Percentiles rank a stretch among this genome's conserved stretches.
Conservation (phyloP, 2,113 vertebrate genomes). For the Rutilus rutilus region DNA sequence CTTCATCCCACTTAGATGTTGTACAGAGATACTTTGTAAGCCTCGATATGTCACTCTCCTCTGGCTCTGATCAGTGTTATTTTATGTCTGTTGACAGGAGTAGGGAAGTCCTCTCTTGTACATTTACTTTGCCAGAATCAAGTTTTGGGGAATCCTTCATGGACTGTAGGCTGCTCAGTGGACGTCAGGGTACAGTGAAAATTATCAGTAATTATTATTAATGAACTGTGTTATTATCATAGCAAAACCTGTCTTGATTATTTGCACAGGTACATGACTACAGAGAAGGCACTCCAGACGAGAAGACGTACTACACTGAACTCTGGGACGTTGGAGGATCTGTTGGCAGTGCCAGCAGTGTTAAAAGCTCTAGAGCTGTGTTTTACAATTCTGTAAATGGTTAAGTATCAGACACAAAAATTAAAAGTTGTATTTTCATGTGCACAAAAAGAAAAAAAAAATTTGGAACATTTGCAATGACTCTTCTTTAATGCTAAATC, state of each 20-base stretch:
- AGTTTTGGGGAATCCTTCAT: conserved; percentile 94
- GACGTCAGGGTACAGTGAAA: conserved; percentile 87
- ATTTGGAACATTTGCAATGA: neutral
- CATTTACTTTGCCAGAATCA: conserved; percentile 95
- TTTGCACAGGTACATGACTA: conserved; percentile 91
- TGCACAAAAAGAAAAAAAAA: neutral
- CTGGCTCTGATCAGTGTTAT: neutral
- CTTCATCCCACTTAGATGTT: neutral
- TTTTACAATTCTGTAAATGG: conserved; percentile 97
- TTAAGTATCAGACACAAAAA: conserved; percentile 63
- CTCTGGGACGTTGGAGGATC: conserved; percentile 98
- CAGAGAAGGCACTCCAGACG: conserved; percentile 95
- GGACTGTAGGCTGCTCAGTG: conserved; percentile 98
- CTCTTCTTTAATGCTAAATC: neutral
- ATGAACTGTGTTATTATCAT: neutral
- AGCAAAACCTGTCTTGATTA: neutral
- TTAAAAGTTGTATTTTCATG: neutral
- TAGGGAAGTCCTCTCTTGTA: conserved; percentile 95
- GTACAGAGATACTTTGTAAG: neutral
- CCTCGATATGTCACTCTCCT: neutral
- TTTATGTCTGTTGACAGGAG: conserved; percentile 77
- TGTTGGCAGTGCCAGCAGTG: conserved; percentile 90
- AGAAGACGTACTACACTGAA: conserved; percentile 96
- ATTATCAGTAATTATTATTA: neutral
- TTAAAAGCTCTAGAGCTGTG: conserved; percentile 96